Conservation (phyloP, 2,888 invertebrate genomes). For the Catocala sponsa region DNA sequence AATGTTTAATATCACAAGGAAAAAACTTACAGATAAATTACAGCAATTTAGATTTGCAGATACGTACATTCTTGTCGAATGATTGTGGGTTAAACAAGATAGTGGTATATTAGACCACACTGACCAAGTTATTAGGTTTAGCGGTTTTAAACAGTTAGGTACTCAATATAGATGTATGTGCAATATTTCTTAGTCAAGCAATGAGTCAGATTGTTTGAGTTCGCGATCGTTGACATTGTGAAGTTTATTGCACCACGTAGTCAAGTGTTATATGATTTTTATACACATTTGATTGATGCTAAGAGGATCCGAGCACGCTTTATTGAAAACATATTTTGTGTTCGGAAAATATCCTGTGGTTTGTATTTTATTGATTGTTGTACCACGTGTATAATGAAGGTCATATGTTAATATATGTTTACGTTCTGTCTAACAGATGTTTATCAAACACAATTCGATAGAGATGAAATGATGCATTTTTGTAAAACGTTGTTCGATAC, state of each 20-base stretch:
- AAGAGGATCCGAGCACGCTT: slow-evolving; percentile 2
- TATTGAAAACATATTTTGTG: slow-evolving; percentile 5
- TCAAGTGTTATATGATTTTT: slow-evolving; percentile 44
- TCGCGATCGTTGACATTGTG: slow-evolving; percentile 73
- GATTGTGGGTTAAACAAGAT: slow-evolving; percentile 2
- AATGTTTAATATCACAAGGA: too few relatives aligned
- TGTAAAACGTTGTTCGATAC: too few relatives aligned
- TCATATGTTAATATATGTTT: slow-evolving; percentile 2
- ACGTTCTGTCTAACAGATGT: neutral
- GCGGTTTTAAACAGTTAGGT: slow-evolving; percentile 64
- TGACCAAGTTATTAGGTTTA: slow-evolving; percentile 26
- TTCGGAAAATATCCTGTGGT: slow-evolving; percentile 8
- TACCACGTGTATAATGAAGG: neutral
- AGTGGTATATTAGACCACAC: slow-evolving; percentile 10
- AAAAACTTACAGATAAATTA: neutral
- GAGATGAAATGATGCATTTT: too few relatives aligned
- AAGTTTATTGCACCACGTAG: slow-evolving; percentile 73
- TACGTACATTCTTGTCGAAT: neutral
- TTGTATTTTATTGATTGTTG: neutral
- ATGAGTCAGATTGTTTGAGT: slow-evolving; percentile 69
- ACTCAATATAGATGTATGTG: slow-evolving; percentile 60
- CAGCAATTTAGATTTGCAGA: slow-evolving; percentile 1
- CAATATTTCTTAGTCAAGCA: slow-evolving; percentile 65
- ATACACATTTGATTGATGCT: slow-evolving; percentile 19
- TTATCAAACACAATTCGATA: too few relatives aligned